Evolutionary conservation across 2,888 invertebrate genomes (phyloP).

Genomic region (Reticulitermes lucifugus): DNA sequence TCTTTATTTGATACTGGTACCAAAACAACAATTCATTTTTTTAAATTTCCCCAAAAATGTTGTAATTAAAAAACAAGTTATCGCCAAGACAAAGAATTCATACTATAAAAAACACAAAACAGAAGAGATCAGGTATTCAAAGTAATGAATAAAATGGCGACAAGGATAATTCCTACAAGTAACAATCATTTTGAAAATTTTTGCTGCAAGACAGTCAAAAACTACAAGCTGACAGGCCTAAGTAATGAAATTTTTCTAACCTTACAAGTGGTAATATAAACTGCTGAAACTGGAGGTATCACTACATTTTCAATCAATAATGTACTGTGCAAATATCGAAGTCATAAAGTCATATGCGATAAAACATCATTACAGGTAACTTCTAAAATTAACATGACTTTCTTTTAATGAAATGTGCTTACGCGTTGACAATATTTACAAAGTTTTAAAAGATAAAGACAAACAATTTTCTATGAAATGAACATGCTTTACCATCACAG

Average conservation of each 20-base stretch:
- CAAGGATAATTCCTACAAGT: background rate
- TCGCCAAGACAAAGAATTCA: too few species aligned
- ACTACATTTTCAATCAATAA: too few species aligned
- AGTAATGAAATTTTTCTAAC: too few species aligned
- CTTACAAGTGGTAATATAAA: too few species aligned
- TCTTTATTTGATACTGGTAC: background rate
- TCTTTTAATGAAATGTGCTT: background rate
- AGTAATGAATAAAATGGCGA: too few species aligned
- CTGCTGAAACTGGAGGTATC: too few species aligned
- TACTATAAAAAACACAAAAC: too few species aligned
- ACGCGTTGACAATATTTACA: background rate
- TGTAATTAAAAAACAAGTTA: too few species aligned
- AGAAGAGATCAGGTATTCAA: too few species aligned
- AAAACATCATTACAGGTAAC: background rate
- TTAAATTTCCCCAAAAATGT: too few species aligned
- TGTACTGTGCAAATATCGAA: too few species aligned
- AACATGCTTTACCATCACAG: constrained; percentile 50
- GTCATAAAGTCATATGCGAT: background rate
- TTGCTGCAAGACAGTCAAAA: background rate
- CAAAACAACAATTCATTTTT: background rate
- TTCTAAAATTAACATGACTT: background rate
- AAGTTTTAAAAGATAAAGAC: background rate
- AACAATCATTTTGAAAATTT: background rate
- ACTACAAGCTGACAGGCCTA: background rate
- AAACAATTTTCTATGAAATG: background rate